These are phyloP conservation scores for Dynastes maya DNA, from an alignment of 2,888 invertebrate genomes.

Conservation along the genomic window DNA sequence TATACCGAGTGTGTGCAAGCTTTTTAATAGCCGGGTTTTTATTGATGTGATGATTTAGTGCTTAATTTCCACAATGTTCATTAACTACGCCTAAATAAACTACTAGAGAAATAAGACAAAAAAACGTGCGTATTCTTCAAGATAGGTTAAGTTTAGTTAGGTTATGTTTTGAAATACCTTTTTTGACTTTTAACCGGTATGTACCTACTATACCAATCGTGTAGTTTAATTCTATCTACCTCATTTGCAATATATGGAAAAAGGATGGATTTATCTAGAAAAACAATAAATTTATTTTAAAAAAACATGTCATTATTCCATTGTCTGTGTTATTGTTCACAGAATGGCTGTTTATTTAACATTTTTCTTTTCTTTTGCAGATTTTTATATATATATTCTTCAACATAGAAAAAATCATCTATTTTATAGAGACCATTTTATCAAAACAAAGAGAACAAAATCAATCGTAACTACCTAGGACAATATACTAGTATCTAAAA, in stretches of 20 bases:
- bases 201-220: background rate
- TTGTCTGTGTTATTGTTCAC: background rate
- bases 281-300: conserved; percentile 21
- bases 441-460: conserved; percentile 37
- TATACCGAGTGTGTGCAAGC: background rate
- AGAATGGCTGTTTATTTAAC: background rate
- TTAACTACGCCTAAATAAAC: background rate
- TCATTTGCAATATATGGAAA: conserved; percentile 2
- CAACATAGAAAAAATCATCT: conserved; percentile 34
- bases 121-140: conserved; percentile 33
- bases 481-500: conserved; percentile 33
- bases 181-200: conserved; percentile 58
- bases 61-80: background rate
- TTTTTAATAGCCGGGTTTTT: background rate
- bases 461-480: conserved; percentile 45
- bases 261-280: conserved; percentile 13
- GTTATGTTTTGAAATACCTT: conserved; percentile 63
- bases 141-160: conserved; percentile 55
- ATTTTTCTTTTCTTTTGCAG: conserved; percentile 35
- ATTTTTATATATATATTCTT: conserved; percentile 47
- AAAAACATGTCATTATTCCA: background rate
- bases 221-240: conserved; percentile 16
- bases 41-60: background rate
- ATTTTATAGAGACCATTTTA: conserved; percentile 45
- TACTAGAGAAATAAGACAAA: background rate